Evolutionary conservation across 2,797 vertebrate species (phyloP).

Genomic region (Cephalopachus bancanus): DNA sequence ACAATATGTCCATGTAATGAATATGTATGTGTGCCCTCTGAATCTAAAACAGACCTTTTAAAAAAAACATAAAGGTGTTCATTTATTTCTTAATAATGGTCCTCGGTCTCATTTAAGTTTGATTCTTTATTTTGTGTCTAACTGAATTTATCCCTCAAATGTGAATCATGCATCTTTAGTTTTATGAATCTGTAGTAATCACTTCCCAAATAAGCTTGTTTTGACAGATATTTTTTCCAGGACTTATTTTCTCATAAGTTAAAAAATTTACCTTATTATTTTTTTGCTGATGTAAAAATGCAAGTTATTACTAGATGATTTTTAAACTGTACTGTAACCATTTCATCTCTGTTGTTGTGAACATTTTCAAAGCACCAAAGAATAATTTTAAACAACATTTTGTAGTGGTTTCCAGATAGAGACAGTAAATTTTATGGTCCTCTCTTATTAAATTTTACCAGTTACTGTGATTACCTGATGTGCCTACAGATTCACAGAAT

Average conservation of each 20-base stretch:
- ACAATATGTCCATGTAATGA: too few relatives aligned
- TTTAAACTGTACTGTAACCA: neutral
- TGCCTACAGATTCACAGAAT: slow-evolving; percentile 24
- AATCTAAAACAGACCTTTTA: too few relatives aligned
- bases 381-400: slow-evolving; percentile 58
- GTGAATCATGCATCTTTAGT: neutral
- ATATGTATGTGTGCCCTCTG: too few relatives aligned
- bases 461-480: slow-evolving; percentile 55
- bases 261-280: neutral
- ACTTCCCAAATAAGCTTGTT: slow-evolving; percentile 5
- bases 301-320: neutral
- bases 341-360: slow-evolving; percentile 44
- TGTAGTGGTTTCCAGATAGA: slow-evolving; percentile 53
- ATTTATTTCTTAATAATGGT: neutral
- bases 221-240: neutral
- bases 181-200: slow-evolving; percentile 22
- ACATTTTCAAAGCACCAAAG: slow-evolving; percentile 50
- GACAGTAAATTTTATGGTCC: slow-evolving; percentile 54
- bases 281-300: slow-evolving; percentile 14
- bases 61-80: neutral
- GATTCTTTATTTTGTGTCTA: neutral
- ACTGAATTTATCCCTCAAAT: neutral
- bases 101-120: neutral
- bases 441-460: slow-evolving; percentile 53
- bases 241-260: slow-evolving; percentile 49